Percentiles rank a stretch among this genome's conserved stretches.
Conservation (phyloP, 1,140 invertebrate genomes). For the Dendrolimus kikuchii region DNA sequence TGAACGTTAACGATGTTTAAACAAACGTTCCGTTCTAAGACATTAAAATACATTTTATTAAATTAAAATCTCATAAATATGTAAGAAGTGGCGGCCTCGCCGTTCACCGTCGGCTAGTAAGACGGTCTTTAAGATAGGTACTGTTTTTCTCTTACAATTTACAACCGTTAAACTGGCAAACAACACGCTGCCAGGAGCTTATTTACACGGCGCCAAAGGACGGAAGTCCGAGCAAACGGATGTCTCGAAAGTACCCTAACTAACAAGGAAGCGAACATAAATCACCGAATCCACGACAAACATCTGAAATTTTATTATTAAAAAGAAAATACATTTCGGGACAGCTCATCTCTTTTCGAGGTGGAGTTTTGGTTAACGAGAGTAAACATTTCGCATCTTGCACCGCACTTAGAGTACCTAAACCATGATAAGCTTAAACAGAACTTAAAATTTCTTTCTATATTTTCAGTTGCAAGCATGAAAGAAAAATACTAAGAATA, state of each 20-base stretch:
- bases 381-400: no score
- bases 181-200: conserved; percentile 41
- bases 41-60: conserved; percentile 25
- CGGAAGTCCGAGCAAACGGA: conserved; percentile 52
- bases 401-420: no score
- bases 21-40: conserved; percentile 11
- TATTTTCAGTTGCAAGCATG: no score
- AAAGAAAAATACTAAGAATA: no score
- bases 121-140: background rate
- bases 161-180: conserved; percentile 52
- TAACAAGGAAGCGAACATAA: conserved; percentile 45
- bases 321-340: conserved; percentile 32
- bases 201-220: conserved; percentile 51
- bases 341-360: no score
- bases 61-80: conserved; percentile 36
- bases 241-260: conserved; percentile 24
- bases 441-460: no score
- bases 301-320: conserved; percentile 49
- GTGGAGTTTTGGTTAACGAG: no score
- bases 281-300: conserved; percentile 55
- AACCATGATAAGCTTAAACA: no score
- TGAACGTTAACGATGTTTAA: conserved; percentile 11
- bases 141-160: conserved; percentile 53
- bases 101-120: conserved; percentile 12
- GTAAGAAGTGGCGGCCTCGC: conserved; percentile 27